A percentile compares a stretch with the other conserved stretches of the same genome.
phyloP scores from a whole-genome alignment of 2,113 vertebrate genomes.

The Pseudonaja textilis region DNA sequence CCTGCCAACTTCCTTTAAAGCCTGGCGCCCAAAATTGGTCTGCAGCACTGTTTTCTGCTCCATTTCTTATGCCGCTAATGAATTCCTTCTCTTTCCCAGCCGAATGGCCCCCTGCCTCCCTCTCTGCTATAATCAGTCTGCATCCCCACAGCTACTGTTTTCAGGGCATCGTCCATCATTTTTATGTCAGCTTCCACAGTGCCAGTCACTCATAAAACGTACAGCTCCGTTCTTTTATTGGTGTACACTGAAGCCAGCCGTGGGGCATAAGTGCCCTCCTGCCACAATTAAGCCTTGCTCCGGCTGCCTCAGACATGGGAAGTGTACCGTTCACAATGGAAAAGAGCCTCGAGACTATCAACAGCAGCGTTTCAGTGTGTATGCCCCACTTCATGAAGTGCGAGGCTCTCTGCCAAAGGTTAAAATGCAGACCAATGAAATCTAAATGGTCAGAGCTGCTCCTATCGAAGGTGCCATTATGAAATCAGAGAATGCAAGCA shows the following conservation, averaged over 20 bases:
- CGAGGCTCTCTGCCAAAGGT: not conserved
- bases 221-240: not conserved
- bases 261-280: not conserved
- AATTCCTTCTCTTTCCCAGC: not conserved
- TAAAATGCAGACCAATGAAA: not conserved
- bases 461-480: not conserved
- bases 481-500: not conserved
- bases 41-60: not conserved
- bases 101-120: not conserved
- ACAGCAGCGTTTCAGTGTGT: not conserved
- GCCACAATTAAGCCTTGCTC: not conserved
- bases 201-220: not conserved
- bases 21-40: not conserved
- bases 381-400: not conserved
- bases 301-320: not conserved
- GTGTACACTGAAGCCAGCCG: not conserved
- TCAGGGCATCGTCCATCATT: not conserved
- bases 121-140: not conserved
- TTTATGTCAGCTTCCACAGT: not conserved
- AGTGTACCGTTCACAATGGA: not conserved
- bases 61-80: not conserved
- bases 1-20: not conserved
- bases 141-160: not conserved
- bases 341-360: not conserved
- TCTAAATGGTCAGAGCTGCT: not conserved